These are phyloP conservation scores for Gallirallus australis DNA, from an alignment of 2,797 vertebrate genomes.

Conservation along the genomic window DNA sequence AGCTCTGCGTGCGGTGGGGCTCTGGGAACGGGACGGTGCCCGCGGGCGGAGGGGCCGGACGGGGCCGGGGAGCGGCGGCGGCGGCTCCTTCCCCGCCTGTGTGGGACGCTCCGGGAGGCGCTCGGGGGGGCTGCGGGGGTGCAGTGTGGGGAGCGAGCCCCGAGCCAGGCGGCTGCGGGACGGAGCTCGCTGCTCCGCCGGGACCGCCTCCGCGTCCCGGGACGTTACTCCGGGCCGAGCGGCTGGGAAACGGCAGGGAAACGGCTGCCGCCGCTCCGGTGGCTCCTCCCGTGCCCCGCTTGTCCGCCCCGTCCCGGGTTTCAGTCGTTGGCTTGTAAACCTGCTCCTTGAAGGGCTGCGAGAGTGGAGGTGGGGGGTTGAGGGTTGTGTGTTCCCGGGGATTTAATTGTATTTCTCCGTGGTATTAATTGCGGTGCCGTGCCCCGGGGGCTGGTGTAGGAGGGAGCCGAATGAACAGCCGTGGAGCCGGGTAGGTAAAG, in stretches of 20 bases:
- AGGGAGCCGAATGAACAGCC: slow-evolving; percentile 2
- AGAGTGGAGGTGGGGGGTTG: background rate
- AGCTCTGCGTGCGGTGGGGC: background rate
- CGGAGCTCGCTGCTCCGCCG: too few relatives aligned
- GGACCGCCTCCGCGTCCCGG: too few relatives aligned
- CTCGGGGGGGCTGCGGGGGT: too few relatives aligned
- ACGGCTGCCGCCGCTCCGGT: background rate
- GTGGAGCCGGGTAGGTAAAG: background rate
- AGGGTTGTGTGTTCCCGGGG: background rate
- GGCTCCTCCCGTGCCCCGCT: background rate
- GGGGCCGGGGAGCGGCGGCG: background rate
- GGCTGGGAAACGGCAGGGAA: rapidly evolving
- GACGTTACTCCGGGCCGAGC: background rate
- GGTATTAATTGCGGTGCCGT: slow-evolving; percentile 26
- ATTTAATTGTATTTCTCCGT: slow-evolving; percentile 35
- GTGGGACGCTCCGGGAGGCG: background rate
- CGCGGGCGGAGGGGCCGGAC: background rate
- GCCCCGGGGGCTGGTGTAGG: slow-evolving; percentile 38
- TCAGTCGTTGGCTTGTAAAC: background rate
- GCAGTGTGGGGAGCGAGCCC: too few relatives aligned
- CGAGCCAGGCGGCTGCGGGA: too few relatives aligned
- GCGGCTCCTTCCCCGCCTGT: background rate
- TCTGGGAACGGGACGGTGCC: background rate
- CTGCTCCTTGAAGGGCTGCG: background rate
- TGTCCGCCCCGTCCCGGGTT: background rate